A percentile compares a stretch with the other conserved stretches of the same genome.
Evolutionary conservation across 2,797 vertebrate genomes (phyloP).

Genomic region (Crenichthys baileyi): DNA sequence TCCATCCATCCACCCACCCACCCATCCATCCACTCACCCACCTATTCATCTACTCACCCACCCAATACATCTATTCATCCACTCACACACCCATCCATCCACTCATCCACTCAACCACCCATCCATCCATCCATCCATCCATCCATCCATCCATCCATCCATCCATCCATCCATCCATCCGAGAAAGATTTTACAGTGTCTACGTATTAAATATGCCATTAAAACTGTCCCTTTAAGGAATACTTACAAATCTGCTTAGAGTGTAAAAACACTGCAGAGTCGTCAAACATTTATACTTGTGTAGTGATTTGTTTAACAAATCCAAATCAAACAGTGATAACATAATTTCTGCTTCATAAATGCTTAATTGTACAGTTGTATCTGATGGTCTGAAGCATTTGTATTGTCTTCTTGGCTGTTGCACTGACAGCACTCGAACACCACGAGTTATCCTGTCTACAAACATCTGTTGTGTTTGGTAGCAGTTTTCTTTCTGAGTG

Average conservation of each 20-base stretch:
- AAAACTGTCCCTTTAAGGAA: background rate
- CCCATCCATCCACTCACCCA: too few relatives aligned
- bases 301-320: background rate
- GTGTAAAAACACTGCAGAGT: background rate
- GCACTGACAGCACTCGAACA: conserved; percentile 1
- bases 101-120: too few relatives aligned
- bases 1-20: too few relatives aligned
- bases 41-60: too few relatives aligned
- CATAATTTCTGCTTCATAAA: background rate
- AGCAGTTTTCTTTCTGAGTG: conserved; percentile 21
- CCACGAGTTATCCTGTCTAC: conserved; percentile 31
- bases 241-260: background rate
- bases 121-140: too few relatives aligned
- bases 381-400: background rate
- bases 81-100: too few relatives aligned
- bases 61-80: too few relatives aligned
- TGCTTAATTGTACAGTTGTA: background rate
- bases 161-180: background rate
- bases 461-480: conserved; percentile 45
- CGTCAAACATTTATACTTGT: background rate
- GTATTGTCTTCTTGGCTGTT: background rate
- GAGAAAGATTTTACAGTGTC: background rate
- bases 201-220: background rate
- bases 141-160: too few relatives aligned
- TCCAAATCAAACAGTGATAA: background rate